phyloP scores from a whole-genome alignment of 2,113 vertebrate genomes.

The Prietella phreatophila region DNA sequence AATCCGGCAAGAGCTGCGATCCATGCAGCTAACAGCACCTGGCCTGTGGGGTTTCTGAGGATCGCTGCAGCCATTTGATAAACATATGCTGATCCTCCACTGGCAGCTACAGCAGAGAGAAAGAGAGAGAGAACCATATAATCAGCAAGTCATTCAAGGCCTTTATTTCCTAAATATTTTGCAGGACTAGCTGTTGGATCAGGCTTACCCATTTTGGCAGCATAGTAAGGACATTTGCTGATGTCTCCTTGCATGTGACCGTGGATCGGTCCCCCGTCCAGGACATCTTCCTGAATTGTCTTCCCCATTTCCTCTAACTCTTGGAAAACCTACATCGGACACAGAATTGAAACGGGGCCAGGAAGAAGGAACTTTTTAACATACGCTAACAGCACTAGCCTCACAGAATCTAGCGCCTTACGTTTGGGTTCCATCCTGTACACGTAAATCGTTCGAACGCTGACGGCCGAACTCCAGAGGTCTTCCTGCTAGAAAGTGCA shows the following conservation, averaged over 20 bases:
- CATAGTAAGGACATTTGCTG: slow-evolving; percentile 88
- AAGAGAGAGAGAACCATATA: not conserved
- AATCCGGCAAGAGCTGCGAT: slow-evolving; percentile 79
- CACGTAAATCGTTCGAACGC: not conserved
- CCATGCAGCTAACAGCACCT: slow-evolving; percentile 80
- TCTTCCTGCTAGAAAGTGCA: not conserved
- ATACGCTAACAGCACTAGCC: not conserved
- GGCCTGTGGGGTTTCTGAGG: slow-evolving; percentile 78
- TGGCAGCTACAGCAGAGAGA: slow-evolving; percentile 62
- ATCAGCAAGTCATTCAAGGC: not conserved
- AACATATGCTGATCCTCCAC: slow-evolving; percentile 71
- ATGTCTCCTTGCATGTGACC: slow-evolving; percentile 81
- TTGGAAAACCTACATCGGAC: slow-evolving; percentile 81
- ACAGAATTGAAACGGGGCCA: not conserved
- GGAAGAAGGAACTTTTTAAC: too few relatives aligned
- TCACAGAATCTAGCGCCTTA: not conserved
- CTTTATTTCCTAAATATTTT: not conserved
- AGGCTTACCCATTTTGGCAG: slow-evolving; percentile 75
- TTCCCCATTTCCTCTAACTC: slow-evolving; percentile 86
- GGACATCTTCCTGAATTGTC: slow-evolving; percentile 72
- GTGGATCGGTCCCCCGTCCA: slow-evolving; percentile 75
- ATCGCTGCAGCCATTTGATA: slow-evolving; percentile 66
- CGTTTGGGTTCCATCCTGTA: not conserved
- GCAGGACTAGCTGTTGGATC: not conserved
- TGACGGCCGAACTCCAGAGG: not conserved